Percentiles rank a stretch among this genome's conserved stretches.
phyloP scores from a whole-genome alignment of 2,888 invertebrate species.

The Amblyjoppa fuscipennis region DNA sequence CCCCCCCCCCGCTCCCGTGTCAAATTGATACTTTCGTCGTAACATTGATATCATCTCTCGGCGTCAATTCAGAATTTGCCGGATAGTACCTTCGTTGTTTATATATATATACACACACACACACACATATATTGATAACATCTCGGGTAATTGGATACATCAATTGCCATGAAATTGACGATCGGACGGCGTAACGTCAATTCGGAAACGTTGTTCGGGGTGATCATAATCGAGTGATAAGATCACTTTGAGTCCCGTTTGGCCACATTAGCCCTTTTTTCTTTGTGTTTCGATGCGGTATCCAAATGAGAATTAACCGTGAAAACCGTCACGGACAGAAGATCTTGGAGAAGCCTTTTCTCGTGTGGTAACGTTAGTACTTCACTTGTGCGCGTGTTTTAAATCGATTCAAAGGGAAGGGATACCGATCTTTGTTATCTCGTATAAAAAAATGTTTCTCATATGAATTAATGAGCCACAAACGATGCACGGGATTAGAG shows the following conservation, averaged over 20 bases:
- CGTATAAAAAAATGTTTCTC: constrained; percentile 70
- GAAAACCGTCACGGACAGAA: background rate
- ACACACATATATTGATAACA: constrained; percentile 1
- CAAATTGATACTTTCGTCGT: constrained; percentile 43
- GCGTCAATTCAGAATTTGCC: constrained; percentile 16
- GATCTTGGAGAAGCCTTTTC: background rate
- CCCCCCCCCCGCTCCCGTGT: constrained; percentile 2
- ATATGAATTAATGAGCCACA: constrained; percentile 74
- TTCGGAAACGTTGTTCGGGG: background rate
- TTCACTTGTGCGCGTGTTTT: constrained; percentile 39
- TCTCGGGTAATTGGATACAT: background rate
- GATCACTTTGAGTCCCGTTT: background rate
- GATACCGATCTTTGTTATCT: background rate
- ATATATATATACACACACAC: background rate
- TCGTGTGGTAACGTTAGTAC: constrained; percentile 43
- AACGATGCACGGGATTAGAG: constrained; percentile 39
- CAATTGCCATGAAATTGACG: constrained; percentile 44
- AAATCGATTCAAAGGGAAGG: constrained; percentile 37
- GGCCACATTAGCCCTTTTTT: background rate
- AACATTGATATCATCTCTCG: constrained; percentile 26
- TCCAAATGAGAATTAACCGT: background rate
- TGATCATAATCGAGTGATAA: background rate
- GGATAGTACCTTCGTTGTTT: constrained; percentile 3
- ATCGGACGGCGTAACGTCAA: constrained; percentile 1
- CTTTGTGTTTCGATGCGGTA: constrained; percentile 1